phyloP scores from a whole-genome alignment of 2,797 vertebrate species.

The Champsocephalus esox region DNA sequence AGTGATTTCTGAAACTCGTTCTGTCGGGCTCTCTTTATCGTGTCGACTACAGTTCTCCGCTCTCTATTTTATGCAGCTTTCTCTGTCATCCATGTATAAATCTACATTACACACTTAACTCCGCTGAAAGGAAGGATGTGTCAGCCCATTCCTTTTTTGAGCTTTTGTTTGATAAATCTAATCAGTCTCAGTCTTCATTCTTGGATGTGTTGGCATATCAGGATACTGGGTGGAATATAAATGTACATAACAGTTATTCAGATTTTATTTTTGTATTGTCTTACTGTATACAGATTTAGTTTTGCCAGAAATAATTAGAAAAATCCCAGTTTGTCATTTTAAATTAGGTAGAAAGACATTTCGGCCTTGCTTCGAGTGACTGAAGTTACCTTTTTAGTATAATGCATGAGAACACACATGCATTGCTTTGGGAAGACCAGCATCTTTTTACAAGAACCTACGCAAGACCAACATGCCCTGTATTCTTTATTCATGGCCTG shows the following conservation, averaged over 20 bases:
- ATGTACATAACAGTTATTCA: background rate
- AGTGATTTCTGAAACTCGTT: slow-evolving; percentile 38
- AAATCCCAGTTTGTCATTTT: background rate
- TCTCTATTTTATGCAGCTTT: slow-evolving; percentile 16
- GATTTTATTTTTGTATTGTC: background rate
- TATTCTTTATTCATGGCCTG: slow-evolving; percentile 63
- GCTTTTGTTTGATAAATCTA: slow-evolving; percentile 27
- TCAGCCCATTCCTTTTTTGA: slow-evolving; percentile 12
- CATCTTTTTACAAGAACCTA: slow-evolving; percentile 64
- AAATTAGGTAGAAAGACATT: background rate
- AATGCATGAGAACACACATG: slow-evolving; percentile 59
- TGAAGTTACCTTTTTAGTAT: slow-evolving; percentile 12
- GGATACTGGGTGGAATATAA: background rate
- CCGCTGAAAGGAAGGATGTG: slow-evolving; percentile 32
- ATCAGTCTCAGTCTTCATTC: slow-evolving; percentile 37
- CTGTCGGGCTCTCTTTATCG: slow-evolving; percentile 31
- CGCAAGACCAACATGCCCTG: slow-evolving; percentile 52
- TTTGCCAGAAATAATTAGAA: background rate
- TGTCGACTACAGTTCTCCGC: slow-evolving; percentile 33
- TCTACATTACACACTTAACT: slow-evolving; percentile 42
- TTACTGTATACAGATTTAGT: background rate
- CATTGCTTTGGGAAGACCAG: slow-evolving; percentile 16
- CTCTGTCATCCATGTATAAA: slow-evolving; percentile 42
- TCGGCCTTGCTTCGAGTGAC: background rate
- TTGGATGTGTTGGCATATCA: background rate